These are phyloP conservation scores for Porites lutea DNA, from an alignment of 64 coral and sea anemone species.

Conservation along the genomic window DNA sequence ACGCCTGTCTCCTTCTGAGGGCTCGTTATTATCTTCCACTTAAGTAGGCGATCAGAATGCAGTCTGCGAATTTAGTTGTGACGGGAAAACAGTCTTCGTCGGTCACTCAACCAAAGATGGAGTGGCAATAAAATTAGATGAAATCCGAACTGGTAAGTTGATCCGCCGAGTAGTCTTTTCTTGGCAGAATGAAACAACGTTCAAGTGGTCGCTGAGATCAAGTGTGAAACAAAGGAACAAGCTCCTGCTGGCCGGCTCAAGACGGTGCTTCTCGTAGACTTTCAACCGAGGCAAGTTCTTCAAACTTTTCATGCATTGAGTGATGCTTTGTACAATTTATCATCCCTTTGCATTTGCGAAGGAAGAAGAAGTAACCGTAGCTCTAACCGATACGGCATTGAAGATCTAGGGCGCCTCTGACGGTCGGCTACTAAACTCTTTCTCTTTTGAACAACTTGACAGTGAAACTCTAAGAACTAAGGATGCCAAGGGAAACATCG, in stretches of 20 bases:
- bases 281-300: conserved; percentile 18
- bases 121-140: conserved; percentile 1
- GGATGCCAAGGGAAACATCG: conserved; percentile 12
- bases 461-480: background rate
- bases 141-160: conserved; percentile 1
- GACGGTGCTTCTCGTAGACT: background rate
- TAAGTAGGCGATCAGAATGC: conserved; percentile 26
- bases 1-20: background rate
- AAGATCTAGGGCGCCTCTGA: background rate
- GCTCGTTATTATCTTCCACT: background rate
- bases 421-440: background rate
- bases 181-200: conserved; percentile 15
- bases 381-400: background rate
- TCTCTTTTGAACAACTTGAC: background rate
- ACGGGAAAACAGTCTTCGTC: conserved; percentile 24
- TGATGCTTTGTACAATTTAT: background rate
- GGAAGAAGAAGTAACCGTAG: conserved; percentile 3
- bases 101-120: conserved; percentile 6
- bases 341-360: background rate
- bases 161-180: background rate
- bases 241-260: conserved; percentile 12
- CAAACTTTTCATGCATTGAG: background rate
- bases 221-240: background rate
- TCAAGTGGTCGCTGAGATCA: conserved; percentile 15
- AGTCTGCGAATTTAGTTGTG: conserved; percentile 26